A percentile compares a stretch with the other conserved stretches of the same genome.
Conservation (phyloP, 2,888 invertebrate species). For the Lasioglossum leucozonium region DNA sequence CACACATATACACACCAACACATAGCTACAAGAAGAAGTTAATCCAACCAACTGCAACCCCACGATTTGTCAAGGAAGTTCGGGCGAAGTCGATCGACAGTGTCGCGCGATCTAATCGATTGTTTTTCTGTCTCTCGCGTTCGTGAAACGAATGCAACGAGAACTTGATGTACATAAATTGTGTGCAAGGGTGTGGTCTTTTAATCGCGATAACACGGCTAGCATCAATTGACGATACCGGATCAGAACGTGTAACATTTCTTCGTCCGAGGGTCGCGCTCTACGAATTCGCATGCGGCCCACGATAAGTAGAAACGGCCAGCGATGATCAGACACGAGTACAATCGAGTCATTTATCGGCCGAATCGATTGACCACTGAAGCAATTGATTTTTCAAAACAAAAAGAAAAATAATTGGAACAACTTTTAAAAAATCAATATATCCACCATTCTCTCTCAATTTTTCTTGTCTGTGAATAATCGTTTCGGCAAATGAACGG, state of each 20-base stretch:
- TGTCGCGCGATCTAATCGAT: not conserved
- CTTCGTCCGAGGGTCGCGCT: not conserved
- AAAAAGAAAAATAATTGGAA: too few relatives aligned
- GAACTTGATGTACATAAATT: not conserved
- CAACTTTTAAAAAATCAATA: not conserved
- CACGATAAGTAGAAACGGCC: not conserved
- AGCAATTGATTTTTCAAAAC: not conserved
- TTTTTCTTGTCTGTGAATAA: not conserved
- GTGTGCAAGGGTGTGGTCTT: not conserved
- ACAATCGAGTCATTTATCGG: not conserved
- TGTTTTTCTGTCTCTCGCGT: not conserved
- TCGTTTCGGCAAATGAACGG: not conserved
- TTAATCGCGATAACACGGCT: not conserved
- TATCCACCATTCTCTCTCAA: not conserved
- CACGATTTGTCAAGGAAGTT: constrained; percentile 51
- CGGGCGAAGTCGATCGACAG: constrained; percentile 50
- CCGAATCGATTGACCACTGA: not conserved
- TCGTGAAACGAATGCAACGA: not conserved
- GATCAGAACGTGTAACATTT: not conserved
- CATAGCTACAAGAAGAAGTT: constrained; percentile 31
- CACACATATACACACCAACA: not conserved
- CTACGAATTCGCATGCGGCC: not conserved
- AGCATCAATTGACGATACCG: not conserved
- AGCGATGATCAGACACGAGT: not conserved
- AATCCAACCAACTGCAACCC: constrained; percentile 60